A percentile compares a stretch with the other conserved stretches of the same genome.
Evolutionary conservation across 2,797 vertebrate genomes (phyloP).

Genomic region (Phoebastria nigripes): DNA sequence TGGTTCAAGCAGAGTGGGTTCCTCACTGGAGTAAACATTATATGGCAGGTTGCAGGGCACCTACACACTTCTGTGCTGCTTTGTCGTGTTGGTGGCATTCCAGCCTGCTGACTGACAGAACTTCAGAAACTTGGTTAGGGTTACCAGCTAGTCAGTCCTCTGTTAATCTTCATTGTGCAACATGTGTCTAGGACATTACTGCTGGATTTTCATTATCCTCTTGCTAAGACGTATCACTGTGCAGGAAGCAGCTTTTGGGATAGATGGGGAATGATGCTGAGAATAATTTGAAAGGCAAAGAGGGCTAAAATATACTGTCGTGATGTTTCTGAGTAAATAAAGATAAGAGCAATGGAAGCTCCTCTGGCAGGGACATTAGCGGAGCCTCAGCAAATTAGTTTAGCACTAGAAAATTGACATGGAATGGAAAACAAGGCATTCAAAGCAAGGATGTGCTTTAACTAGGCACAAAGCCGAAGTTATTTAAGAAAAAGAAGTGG

Average conservation of each 20-base stretch:
- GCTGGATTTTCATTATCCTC: background rate
- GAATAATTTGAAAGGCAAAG: background rate
- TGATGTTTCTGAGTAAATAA: conserved; percentile 54
- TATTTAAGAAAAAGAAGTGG: conserved; percentile 19
- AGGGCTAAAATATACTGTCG: background rate
- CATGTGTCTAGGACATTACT: background rate
- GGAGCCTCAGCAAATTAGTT: conserved; percentile 32
- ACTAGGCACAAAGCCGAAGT: conserved; percentile 20
- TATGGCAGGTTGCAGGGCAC: background rate
- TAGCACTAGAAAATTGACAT: conserved; percentile 37
- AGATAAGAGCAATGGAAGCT: conserved; percentile 22
- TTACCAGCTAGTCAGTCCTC: background rate
- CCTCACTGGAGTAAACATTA: background rate
- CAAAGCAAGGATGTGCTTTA: conserved; percentile 29
- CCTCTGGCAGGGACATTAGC: background rate
- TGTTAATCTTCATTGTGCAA: background rate
- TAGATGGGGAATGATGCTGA: background rate
- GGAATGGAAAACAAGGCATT: conserved; percentile 40
- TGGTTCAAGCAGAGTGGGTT: background rate
- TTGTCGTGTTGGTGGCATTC: background rate
- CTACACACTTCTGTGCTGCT: background rate
- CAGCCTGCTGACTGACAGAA: background rate
- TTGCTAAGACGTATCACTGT: background rate
- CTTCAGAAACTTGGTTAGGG: background rate
- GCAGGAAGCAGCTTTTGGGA: conserved; percentile 3